phyloP scores from a whole-genome alignment of 2,797 vertebrate genomes.

The Staurois parvus region DNA sequence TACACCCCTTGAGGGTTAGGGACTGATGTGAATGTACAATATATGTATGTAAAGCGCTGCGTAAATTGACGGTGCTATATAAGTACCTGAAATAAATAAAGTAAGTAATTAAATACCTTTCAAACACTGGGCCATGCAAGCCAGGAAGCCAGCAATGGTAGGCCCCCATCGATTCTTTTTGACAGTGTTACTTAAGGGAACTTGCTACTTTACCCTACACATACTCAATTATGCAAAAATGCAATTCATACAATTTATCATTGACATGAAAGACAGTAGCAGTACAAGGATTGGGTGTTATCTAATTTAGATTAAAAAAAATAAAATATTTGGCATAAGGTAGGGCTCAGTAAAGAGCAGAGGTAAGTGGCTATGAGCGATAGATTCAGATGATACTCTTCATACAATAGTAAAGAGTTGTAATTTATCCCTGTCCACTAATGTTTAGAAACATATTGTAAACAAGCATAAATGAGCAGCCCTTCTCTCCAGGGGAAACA shows the following conservation, averaged over 20 bases:
- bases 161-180: too few species aligned
- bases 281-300: background rate
- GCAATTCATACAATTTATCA: background rate
- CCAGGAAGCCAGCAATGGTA: too few species aligned
- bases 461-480: constrained; percentile 72
- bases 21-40: too few species aligned
- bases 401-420: constrained; percentile 69
- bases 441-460: constrained; percentile 75
- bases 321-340: constrained; percentile 53
- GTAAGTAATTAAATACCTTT: too few species aligned
- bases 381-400: constrained; percentile 63
- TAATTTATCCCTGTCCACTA: constrained; percentile 75
- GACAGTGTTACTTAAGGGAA: too few species aligned
- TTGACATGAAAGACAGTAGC: background rate
- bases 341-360: constrained; percentile 62
- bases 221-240: background rate
- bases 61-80: too few species aligned
- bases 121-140: too few species aligned
- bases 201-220: background rate
- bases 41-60: too few species aligned
- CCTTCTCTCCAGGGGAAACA: constrained; percentile 73
- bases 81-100: too few species aligned
- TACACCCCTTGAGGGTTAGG: too few species aligned
- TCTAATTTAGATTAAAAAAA: background rate
- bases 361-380: constrained; percentile 63